These are phyloP conservation scores for Andrena trimmerana DNA, from an alignment of 2,888 invertebrate genomes.

Conservation along the genomic window DNA sequence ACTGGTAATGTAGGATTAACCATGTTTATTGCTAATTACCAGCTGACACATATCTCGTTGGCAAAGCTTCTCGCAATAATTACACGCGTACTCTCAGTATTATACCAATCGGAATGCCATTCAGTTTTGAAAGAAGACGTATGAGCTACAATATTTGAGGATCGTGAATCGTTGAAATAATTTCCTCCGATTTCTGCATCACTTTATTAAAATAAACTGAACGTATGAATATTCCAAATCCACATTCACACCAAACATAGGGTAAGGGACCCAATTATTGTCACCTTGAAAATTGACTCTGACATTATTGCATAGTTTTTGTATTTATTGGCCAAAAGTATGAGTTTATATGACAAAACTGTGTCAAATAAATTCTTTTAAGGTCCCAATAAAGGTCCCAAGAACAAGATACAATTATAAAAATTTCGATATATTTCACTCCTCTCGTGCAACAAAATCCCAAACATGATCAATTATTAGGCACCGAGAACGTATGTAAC, in stretches of 20 bases:
- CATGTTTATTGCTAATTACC: background rate
- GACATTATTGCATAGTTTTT: background rate
- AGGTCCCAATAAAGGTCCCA: no score
- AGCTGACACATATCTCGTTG: background rate
- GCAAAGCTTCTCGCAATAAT: constrained; percentile 5
- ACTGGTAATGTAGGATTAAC: background rate
- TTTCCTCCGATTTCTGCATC: background rate
- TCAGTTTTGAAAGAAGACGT: background rate
- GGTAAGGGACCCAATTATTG: background rate
- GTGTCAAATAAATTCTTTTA: no score
- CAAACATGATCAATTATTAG: no score
- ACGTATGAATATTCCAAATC: background rate
- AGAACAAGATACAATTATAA: no score
- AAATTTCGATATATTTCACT: no score
- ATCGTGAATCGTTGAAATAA: no score
- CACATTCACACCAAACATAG: background rate
- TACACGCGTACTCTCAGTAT: background rate
- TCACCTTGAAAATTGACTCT: background rate
- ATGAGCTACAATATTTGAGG: background rate
- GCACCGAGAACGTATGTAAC: no score
- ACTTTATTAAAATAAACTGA: background rate
- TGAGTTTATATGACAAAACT: no score
- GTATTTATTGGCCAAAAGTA: no score
- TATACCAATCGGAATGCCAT: background rate
- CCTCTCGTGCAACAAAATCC: no score